Evolutionary conservation across 92 coral and sea anemone species (phyloP).

Genomic region (Heliopora coerulea): DNA sequence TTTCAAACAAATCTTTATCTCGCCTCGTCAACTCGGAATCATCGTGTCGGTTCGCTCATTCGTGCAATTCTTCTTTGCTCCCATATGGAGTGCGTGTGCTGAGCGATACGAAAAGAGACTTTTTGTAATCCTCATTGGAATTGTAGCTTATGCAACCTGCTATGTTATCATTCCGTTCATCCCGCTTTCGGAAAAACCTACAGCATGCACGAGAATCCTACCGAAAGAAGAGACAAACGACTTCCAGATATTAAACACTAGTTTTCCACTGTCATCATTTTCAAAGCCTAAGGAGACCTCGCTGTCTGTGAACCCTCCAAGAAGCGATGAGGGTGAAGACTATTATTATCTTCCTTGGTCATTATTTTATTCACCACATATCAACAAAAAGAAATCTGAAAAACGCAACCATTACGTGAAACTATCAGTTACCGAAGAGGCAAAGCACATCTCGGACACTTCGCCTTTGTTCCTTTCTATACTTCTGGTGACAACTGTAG

Average conservation of each 20-base stretch:
- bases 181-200: slow-evolving; percentile 76
- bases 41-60: slow-evolving; percentile 87
- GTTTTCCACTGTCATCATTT: slow-evolving; percentile 19
- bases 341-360: slow-evolving; percentile 84
- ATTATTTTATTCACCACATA: slow-evolving; percentile 67
- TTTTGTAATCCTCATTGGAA: slow-evolving; percentile 72
- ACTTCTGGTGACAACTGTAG: slow-evolving; percentile 66
- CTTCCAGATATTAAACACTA: slow-evolving; percentile 37
- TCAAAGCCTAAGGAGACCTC: slow-evolving; percentile 34
- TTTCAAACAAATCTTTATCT: slow-evolving; percentile 89
- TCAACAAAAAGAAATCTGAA: slow-evolving; percentile 66
- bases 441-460: slow-evolving; percentile 74
- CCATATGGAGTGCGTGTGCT: slow-evolving; percentile 92
- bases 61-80: slow-evolving; percentile 89
- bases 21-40: slow-evolving; percentile 96
- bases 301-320: slow-evolving; percentile 38
- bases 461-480: slow-evolving; percentile 73
- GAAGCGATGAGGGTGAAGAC: slow-evolving; percentile 57
- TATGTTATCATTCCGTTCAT: slow-evolving; percentile 76
- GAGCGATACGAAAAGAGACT: slow-evolving; percentile 89
- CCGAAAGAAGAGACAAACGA: slow-evolving; percentile 52
- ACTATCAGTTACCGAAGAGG: slow-evolving; percentile 52
- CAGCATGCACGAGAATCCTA: slow-evolving; percentile 62
- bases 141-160: slow-evolving; percentile 76
- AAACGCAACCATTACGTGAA: slow-evolving; percentile 5